Base-by-base conservation (phyloP, 2,888 invertebrate species). In the Hydropsyche betteni region DNA sequence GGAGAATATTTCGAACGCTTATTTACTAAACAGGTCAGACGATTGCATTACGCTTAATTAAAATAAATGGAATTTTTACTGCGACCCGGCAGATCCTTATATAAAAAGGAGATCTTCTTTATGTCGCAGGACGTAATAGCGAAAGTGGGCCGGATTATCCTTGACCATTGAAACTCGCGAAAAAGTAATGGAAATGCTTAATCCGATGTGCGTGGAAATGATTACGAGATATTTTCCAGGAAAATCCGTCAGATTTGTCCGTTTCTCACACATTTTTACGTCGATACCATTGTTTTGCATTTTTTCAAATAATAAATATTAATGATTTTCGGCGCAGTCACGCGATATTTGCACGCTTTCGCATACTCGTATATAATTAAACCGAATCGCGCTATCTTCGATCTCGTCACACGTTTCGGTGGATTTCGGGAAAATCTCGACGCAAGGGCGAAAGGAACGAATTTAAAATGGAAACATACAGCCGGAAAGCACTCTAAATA, bases 401-500 rank as follows among this genome's bases (percentile, higher is more conserved):
- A 53, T 53, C 53, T 53, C 53, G n/a, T 53, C 53, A 53, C 53
- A 53, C 53, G 53, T 14, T 12, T 14, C 12, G 5, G 14, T 6
- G 5, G 53, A 53, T 53, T n/a, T 14, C 12, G 53, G 53, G 51
- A 51, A 53, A 53, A 53, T 14, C 12, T 53, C 14, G 5, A 14
- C 1, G 14, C 14, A 4, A 14, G 5, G 5, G 10, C 12, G 14
- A 53, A 53, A 53, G 12, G 51, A 51, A 10, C 14, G 53, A 16
- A 53, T 51, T 10, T 51, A 51, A 10, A 51, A 51, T 14, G 10
- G 12, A 53, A 53, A 16, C 53, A 53, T 53, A 16, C 53, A 16
- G 12, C 53, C 53, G 53, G 14, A 51, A 53, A 53, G 53, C 53
- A 53, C 53, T 53, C 53, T 53, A 53, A 53, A 53, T 53, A 53